Percentiles rank a stretch among this genome's conserved stretches.
phyloP scores from a whole-genome alignment of 2,113 vertebrate species.

The Hymenochirus boettgeri region DNA sequence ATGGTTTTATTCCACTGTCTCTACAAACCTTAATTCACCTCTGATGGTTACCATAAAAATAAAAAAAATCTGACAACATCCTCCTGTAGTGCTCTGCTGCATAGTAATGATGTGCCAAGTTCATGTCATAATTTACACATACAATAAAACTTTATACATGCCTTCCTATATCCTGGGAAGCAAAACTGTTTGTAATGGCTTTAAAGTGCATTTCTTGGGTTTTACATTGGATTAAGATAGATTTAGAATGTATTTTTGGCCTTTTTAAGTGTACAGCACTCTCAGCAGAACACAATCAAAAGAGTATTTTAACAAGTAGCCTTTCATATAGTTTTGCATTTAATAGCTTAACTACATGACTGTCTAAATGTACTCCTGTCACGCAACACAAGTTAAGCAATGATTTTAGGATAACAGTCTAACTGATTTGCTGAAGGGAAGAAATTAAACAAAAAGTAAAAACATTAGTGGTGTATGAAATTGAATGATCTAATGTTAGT shows the following conservation, averaged over 20 bases:
- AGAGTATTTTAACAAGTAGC: not conserved
- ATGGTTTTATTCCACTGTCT: not conserved
- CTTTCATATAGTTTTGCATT: too few relatives aligned
- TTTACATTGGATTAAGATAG: conserved; percentile 1
- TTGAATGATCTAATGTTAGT: too few relatives aligned
- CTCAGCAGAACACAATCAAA: not conserved
- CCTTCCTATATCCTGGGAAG: conserved; percentile 3
- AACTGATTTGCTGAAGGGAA: too few relatives aligned
- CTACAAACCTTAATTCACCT: not conserved
- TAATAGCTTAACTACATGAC: too few relatives aligned
- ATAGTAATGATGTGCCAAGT: conserved; percentile 11
- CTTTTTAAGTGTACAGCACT: not conserved
- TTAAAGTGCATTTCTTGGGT: not conserved
- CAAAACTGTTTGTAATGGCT: not conserved
- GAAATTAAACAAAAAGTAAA: too few relatives aligned
- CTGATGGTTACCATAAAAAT: not conserved
- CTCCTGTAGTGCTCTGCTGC: not conserved
- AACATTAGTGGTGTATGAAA: too few relatives aligned
- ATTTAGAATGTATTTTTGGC: not conserved
- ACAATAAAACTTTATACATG: conserved; percentile 20
- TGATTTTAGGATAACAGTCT: too few relatives aligned
- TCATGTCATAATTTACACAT: conserved; percentile 15
- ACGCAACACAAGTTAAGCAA: too few relatives aligned
- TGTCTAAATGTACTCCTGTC: too few relatives aligned
- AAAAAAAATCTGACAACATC: not conserved